Evolutionary conservation across 2,888 invertebrate genomes (phyloP).

Genomic region (Erpobdella octoculata): DNA sequence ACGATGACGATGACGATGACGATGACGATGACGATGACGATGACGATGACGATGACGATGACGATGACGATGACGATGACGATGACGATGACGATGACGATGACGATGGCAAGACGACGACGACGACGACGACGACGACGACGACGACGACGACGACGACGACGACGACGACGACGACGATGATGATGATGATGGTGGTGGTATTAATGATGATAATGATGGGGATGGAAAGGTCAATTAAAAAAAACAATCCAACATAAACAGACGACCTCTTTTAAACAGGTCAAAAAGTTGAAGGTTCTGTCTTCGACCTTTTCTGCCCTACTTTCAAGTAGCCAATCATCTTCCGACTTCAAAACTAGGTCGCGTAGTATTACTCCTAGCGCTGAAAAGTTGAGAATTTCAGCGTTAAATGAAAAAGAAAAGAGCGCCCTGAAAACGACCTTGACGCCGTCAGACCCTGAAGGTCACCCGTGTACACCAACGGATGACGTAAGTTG

Average conservation of each 20-base stretch:
- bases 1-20: constrained; percentile 12
- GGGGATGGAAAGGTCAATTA: too few relatives aligned
- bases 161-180: neutral
- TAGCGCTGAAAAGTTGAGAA: constrained; percentile 27
- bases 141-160: neutral
- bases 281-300: constrained; percentile 30
- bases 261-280: neutral
- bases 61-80: neutral
- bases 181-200: too few relatives aligned
- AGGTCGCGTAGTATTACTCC: constrained; percentile 29
- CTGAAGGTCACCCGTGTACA: too few relatives aligned
- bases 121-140: neutral
- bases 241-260: too few relatives aligned
- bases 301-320: constrained; percentile 19
- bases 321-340: neutral
- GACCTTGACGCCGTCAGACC: too few relatives aligned
- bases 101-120: too few relatives aligned
- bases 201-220: too few relatives aligned
- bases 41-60: neutral
- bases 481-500: too few relatives aligned
- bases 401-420: neutral
- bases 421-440: too few relatives aligned
- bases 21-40: constrained; percentile 14
- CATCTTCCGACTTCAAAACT: neutral
- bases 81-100: neutral